Conservation (phyloP, 2,888 invertebrate genomes). For the Gryllus longicercus region DNA sequence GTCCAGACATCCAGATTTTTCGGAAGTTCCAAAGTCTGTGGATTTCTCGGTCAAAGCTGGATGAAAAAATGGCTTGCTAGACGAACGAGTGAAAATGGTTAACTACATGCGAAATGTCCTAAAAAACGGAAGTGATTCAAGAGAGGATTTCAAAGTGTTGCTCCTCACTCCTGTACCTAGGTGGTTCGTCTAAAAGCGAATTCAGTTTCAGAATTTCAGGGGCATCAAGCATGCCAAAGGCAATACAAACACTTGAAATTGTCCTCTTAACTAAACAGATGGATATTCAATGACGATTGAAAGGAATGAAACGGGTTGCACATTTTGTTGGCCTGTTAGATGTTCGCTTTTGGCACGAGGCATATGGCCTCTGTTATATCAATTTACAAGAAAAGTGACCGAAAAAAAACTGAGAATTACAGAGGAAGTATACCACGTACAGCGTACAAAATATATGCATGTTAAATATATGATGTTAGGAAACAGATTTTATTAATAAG, state of each 20-base stretch:
- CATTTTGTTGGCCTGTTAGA: constrained; percentile 19
- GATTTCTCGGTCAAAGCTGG: constrained; percentile 21
- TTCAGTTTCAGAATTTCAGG: constrained; percentile 24
- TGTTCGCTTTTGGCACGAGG: neutral
- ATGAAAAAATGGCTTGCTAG: neutral
- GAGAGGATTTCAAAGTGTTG: too few species aligned
- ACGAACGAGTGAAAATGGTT: neutral
- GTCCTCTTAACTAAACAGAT: constrained; percentile 27
- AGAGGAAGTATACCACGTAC: too few species aligned
- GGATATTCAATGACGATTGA: constrained; percentile 24
- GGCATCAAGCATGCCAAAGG: constrained; percentile 26
- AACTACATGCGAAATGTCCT: too few species aligned
- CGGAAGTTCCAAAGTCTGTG: constrained; percentile 29
- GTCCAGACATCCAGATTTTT: constrained; percentile 29
- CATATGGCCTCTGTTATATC: too few species aligned
- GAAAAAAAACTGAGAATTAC: too few species aligned
- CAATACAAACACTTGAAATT: constrained; percentile 23
- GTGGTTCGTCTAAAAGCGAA: constrained; percentile 26
- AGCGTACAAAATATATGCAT: too few species aligned
- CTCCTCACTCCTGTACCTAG: constrained; percentile 29
- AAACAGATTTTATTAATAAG: too few species aligned
- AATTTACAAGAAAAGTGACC: too few species aligned
- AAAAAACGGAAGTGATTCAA: too few species aligned
- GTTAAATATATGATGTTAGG: too few species aligned
- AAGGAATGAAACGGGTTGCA: constrained; percentile 24